Base-by-base conservation (phyloP, 1,140 invertebrate genomes). In the Nixonia krombeini region DNA sequence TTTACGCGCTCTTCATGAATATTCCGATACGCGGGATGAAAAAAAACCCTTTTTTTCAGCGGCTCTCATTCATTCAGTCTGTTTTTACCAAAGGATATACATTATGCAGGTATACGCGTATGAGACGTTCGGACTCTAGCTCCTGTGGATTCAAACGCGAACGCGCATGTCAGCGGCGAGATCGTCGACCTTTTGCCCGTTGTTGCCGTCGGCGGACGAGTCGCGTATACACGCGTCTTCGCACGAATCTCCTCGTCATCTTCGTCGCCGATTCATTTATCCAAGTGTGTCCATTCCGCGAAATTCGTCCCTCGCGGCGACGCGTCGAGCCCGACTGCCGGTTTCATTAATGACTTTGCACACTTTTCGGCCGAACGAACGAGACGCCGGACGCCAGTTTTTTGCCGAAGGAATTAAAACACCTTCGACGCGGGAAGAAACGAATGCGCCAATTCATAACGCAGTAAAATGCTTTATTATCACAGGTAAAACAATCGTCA, bases 111-210 rank as follows among this genome's bases (percentile, higher is more conserved):
- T 35, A 28, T 41, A 35, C 17, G 12, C 31, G n/a, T n/a, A n/a
- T n/a, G 33, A 6, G 42, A 56, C 33, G 47, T 49, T 50, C 12
- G 44, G 63, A 31, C 51, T 62, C 49, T 53, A 62, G 61, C 65
- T 67, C 40, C 51, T 49, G 45, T 55, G 47, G 47, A 62, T 62
- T 62, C 57, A 69, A 53, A 69, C 58, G 57, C 58, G 64, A 68
- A 69, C 55, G 66, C 66, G 58, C 66, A 69, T 63, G 66, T 69
- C 58, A 69, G 66, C 18, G 52, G 47, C 44, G 66, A 49, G 66
- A 69, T 69, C 66, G 66, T 63, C 55, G 66, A 69, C 66, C 66
- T 69, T 69, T 69, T 63, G 52, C 49, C 50, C 38, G 57, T 18
- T 37, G 56, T 21, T 37, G 57, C 46, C 41, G 53, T 44, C 37